Conservation (phyloP, 2,113 vertebrate species). For the Myotis yumanensis region DNA sequence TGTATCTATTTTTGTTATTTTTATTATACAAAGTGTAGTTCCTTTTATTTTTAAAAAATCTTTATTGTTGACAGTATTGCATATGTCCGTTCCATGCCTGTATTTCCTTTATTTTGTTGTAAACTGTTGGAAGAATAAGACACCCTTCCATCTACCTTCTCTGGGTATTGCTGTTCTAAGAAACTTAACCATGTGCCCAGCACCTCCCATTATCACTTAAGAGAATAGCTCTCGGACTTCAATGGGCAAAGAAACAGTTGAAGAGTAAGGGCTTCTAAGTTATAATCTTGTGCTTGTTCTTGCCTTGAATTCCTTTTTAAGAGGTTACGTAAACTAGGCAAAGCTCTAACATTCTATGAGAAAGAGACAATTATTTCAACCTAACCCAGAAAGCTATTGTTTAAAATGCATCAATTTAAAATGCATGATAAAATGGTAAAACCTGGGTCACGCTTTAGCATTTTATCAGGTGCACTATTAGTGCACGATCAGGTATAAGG, state of each 20-base stretch:
- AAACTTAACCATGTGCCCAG: neutral
- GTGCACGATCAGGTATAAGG: fast-evolving
- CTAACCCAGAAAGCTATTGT: neutral
- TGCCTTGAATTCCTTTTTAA: neutral
- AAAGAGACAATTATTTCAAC: neutral
- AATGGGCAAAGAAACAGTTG: neutral
- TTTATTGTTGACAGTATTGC: no score
- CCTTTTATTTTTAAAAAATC: neutral
- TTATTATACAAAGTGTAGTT: neutral
- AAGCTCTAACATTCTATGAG: neutral
- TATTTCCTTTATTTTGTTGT: neutral
- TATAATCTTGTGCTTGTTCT: neutral
- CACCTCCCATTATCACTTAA: neutral
- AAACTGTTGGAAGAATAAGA: neutral
- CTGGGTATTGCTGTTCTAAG: neutral
- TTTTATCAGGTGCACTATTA: neutral
- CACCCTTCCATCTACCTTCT: neutral
- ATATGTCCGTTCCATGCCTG: no score
- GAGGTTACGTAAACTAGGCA: neutral
- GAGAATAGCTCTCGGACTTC: neutral
- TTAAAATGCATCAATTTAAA: neutral
- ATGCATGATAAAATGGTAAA: neutral
- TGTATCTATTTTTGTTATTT: neutral
- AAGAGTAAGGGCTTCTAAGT: neutral
- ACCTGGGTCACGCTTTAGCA: neutral